Evolutionary conservation across 2,113 vertebrate genomes (phyloP).

Genomic region (Colistium nudipinnis): DNA sequence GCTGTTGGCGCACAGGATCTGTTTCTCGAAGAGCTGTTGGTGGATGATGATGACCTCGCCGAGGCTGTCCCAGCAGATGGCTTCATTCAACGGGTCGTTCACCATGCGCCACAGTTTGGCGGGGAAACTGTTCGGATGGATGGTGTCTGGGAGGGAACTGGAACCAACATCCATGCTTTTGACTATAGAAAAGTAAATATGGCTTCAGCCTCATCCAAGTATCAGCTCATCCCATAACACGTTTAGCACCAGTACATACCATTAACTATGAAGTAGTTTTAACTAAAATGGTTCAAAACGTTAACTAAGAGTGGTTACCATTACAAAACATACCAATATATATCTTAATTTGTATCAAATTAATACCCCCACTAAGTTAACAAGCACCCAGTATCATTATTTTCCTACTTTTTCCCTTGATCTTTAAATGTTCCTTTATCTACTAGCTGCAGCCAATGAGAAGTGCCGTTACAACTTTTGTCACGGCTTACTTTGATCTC

Average conservation of each 20-base stretch:
- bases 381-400: too few species aligned
- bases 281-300: too few species aligned
- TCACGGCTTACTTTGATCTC: too few species aligned
- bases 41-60: slow-evolving; percentile 82
- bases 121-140: slow-evolving; percentile 85
- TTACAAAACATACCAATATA: too few species aligned
- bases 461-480: too few species aligned
- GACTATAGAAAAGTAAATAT: neutral
- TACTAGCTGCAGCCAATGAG: too few species aligned
- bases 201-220: neutral
- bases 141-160: slow-evolving; percentile 48
- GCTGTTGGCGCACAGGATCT: slow-evolving; percentile 69
- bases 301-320: too few species aligned
- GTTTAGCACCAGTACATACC: neutral
- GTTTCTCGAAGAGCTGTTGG: slow-evolving; percentile 79
- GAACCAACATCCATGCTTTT: slow-evolving; percentile 70
- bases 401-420: too few species aligned
- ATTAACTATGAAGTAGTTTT: neutral
- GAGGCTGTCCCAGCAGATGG: slow-evolving; percentile 82
- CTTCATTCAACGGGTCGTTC: slow-evolving; percentile 78
- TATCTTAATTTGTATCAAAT: too few species aligned
- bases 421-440: too few species aligned
- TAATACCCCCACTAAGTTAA: too few species aligned
- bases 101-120: slow-evolving; percentile 88
- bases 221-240: neutral